phyloP scores from a whole-genome alignment of 2,113 vertebrate species.

The Centrocercus urophasianus region DNA sequence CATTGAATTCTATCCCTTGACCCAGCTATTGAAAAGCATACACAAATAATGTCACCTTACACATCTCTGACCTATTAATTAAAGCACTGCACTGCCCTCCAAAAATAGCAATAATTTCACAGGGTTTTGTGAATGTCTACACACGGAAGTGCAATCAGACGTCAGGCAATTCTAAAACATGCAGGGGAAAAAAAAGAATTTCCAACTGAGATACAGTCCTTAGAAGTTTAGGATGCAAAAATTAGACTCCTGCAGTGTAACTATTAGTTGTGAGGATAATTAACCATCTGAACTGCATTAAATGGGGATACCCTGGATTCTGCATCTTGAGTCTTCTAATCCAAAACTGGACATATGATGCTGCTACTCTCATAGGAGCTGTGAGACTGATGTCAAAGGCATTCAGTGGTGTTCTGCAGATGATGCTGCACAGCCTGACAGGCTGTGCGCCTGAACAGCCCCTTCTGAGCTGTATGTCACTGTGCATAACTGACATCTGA shows the following conservation, averaged over 20 bases:
- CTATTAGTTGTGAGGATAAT: background rate
- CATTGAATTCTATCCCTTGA: background rate
- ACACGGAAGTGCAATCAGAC: background rate
- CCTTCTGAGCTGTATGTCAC: conserved; percentile 9
- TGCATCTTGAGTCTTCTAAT: background rate
- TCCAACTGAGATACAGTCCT: background rate
- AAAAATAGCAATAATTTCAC: background rate
- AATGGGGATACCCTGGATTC: background rate
- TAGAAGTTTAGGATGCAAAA: background rate
- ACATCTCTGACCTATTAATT: background rate
- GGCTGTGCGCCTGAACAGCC: background rate
- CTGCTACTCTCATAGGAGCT: background rate
- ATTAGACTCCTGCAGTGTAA: background rate
- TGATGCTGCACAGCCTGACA: background rate
- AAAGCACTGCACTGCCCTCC: background rate
- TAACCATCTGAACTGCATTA: background rate
- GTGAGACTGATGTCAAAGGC: background rate
- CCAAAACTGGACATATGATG: background rate
- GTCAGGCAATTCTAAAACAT: background rate
- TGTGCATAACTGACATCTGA: background rate
- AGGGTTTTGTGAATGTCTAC: background rate
- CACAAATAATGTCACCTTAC: background rate
- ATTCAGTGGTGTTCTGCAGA: background rate
- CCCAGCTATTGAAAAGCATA: background rate
- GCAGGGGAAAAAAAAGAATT: background rate